Conservation (phyloP, 2,797 vertebrate genomes). For the Florisuga fusca region DNA sequence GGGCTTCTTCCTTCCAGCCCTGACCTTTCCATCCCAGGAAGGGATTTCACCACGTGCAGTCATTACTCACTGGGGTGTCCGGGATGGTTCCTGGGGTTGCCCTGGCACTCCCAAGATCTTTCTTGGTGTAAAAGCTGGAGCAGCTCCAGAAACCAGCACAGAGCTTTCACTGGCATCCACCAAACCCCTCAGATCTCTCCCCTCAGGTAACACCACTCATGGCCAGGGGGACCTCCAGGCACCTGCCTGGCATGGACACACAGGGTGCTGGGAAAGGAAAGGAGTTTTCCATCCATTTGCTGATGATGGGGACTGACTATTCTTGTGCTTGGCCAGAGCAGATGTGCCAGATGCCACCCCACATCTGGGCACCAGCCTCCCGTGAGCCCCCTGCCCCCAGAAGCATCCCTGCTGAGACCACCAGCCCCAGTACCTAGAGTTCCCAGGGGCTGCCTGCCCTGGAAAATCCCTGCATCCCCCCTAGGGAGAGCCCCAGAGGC, state of each 20-base stretch:
- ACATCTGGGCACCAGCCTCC: not conserved
- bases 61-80: fast-evolving
- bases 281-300: not conserved
- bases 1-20: not conserved
- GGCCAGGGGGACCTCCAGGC: not conserved
- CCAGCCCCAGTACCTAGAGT: fast-evolving
- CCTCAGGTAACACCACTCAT: not conserved
- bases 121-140: not conserved
- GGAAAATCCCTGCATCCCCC: not conserved
- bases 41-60: not conserved
- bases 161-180: not conserved
- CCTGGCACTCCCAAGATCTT: not conserved
- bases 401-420: not conserved
- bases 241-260: fast-evolving
- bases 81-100: not conserved
- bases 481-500: not conserved
- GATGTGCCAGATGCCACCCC: not conserved
- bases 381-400: fast-evolving
- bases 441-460: not conserved
- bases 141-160: not conserved
- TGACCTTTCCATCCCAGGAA: not conserved
- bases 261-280: not conserved
- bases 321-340: not conserved
- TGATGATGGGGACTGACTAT: not conserved
- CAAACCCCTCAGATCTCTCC: not conserved